These are phyloP conservation scores for Acrossocheilus wenchowensis DNA, from an alignment of 2,797 vertebrate species.

Conservation along the genomic window DNA sequence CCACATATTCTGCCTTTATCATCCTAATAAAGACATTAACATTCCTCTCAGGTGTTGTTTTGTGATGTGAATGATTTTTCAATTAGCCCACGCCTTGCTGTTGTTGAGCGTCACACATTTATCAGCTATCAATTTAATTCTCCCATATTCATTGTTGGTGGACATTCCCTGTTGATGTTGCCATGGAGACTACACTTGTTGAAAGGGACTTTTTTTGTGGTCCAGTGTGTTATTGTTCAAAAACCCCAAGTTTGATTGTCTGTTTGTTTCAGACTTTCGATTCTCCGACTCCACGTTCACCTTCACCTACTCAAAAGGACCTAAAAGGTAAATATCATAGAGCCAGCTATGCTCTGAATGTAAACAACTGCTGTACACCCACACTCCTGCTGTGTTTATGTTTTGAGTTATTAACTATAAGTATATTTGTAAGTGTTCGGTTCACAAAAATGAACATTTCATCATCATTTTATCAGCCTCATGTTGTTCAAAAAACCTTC, in stretches of 20 bases:
- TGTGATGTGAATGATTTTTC: constrained; percentile 2
- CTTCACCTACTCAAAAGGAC: constrained; percentile 85
- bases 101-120: constrained; percentile 37
- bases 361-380: not conserved
- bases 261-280: constrained; percentile 83
- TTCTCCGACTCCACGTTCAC: constrained; percentile 88
- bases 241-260: constrained; percentile 8
- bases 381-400: not conserved
- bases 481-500: not conserved
- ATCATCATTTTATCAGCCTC: not conserved
- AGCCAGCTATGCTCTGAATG: not conserved
- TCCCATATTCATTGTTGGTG: constrained; percentile 57
- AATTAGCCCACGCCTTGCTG: not conserved
- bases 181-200: constrained; percentile 86
- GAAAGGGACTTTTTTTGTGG: constrained; percentile 68
- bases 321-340: constrained; percentile 81
- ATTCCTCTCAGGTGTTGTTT: constrained; percentile 45
- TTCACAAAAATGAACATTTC: not conserved
- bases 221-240: constrained; percentile 38
- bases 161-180: constrained; percentile 77
- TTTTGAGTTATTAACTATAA: not conserved
- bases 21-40: constrained; percentile 39
- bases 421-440: not conserved
- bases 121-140: constrained; percentile 46
- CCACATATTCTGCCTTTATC: not conserved